phyloP scores from a whole-genome alignment of 2,113 vertebrate species.

The Cochlearius cochlearius region DNA sequence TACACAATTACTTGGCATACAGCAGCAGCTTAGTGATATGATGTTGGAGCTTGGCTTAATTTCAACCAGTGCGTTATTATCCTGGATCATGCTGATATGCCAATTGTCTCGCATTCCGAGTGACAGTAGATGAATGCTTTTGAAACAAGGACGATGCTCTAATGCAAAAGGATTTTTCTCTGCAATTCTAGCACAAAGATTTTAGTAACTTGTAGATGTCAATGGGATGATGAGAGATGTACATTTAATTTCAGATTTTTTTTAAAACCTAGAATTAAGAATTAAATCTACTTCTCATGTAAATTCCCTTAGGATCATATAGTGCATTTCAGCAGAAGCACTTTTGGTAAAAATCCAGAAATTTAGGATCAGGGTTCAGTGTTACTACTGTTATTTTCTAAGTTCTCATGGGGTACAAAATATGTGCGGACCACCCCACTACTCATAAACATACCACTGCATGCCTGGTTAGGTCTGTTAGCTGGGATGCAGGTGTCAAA shows the following conservation, averaged over 20 bases:
- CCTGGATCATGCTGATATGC: not conserved
- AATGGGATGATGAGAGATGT: not conserved
- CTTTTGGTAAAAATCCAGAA: not conserved
- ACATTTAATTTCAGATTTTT: not conserved
- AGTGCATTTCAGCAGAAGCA: not conserved
- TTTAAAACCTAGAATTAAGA: not conserved
- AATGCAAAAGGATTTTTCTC: not conserved
- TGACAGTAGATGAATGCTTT: not conserved
- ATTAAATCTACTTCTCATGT: not conserved
- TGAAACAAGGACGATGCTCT: not conserved
- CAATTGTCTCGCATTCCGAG: slow-evolving; percentile 11
- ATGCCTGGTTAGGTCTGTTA: not conserved
- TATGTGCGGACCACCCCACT: not conserved
- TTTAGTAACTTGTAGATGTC: not conserved
- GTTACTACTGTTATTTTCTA: not conserved
- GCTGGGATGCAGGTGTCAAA: not conserved
- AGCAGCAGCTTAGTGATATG: not conserved
- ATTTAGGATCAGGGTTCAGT: not conserved
- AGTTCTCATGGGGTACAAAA: not conserved
- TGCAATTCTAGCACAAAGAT: not conserved
- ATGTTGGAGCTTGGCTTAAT: not conserved
- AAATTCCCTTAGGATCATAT: not conserved
- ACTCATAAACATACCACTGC: not conserved
- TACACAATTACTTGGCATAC: not conserved
- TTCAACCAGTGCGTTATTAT: not conserved